Conservation (phyloP, 2,797 vertebrate species). For the Eulemur rubriventer region DNA sequence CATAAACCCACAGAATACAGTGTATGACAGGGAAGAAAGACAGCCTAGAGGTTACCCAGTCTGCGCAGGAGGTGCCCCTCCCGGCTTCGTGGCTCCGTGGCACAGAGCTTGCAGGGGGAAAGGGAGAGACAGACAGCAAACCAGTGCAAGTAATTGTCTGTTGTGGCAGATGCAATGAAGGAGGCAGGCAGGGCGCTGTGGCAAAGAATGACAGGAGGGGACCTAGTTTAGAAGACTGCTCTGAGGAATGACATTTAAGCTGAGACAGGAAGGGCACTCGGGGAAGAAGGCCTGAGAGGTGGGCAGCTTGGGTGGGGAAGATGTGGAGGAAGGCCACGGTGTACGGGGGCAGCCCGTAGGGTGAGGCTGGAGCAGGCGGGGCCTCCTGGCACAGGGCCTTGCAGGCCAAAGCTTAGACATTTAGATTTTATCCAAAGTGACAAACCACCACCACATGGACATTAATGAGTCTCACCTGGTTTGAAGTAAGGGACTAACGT, state of each 20-base stretch:
- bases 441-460: background rate
- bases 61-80: background rate
- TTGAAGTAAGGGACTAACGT: background rate
- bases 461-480: background rate
- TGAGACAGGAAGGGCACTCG: background rate
- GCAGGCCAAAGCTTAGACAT: background rate
- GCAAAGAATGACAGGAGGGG: background rate
- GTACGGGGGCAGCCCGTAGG: rapidly evolving
- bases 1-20: background rate
- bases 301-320: background rate
- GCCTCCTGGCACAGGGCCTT: background rate
- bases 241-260: too few species aligned
- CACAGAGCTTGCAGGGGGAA: background rate
- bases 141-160: too few species aligned
- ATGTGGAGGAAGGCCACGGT: background rate
- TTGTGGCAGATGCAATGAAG: background rate
- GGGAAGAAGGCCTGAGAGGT: background rate
- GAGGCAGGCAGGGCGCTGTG: background rate
- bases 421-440: background rate
- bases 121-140: background rate
- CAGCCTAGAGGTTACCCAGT: background rate
- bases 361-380: background rate
- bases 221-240: background rate
- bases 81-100: too few species aligned
- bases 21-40: background rate